Evolutionary conservation across 2,888 invertebrate species (phyloP), one percentile per base, ranked within the genome.

Genomic region (Calliphora vomitoria): DNA sequence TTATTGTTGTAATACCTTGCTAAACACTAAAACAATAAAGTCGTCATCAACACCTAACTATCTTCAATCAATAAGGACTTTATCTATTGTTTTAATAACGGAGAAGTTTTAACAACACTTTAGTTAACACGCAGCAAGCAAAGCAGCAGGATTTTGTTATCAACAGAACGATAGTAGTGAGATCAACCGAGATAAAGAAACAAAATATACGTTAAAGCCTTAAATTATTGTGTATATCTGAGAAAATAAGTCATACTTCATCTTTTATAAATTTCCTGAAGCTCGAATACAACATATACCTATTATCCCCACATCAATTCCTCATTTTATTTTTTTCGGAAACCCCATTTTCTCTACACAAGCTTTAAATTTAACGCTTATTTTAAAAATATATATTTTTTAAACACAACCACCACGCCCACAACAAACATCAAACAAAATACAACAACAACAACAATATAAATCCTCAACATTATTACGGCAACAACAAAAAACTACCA

Each of bases 401-500:
- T 79, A 62, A 71, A 85, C 66, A 76, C 82, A 83, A 79, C 66
- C 64, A 86, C 71, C 89, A 83, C 89, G 88, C 90, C 91, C 90
- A 90, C 90, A 86, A 85, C 58, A 84, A 83, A 69, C 71, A 79
- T 69, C 74, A 72, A 76, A 86, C 58, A 84, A 82, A 76, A 79
- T 60, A 82, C 76, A 66, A 82, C 76, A 25, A 25, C 76, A 25
- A 25, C 25, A 66, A 85, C 78, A 88, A 88, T 80, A 80, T 76
- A 85, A 87, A 88, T 82, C 87, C 83, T 82, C 85, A 79, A 82
- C 62, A 88, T 78, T 60, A 75, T 85, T 69, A 85, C 76, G 82
- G 89, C 82, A 86, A 84, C 91, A 92, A 91, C 91, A 91, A 92
- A 89, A 85, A 87, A 88, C 87, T 87, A 87, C 87, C 87, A 88